Percentiles rank a stretch among this genome's conserved stretches.
These are phyloP conservation scores for Pocillopora meandrina DNA, from an alignment of 92 coral and sea anemone species.

Conservation along the genomic window DNA sequence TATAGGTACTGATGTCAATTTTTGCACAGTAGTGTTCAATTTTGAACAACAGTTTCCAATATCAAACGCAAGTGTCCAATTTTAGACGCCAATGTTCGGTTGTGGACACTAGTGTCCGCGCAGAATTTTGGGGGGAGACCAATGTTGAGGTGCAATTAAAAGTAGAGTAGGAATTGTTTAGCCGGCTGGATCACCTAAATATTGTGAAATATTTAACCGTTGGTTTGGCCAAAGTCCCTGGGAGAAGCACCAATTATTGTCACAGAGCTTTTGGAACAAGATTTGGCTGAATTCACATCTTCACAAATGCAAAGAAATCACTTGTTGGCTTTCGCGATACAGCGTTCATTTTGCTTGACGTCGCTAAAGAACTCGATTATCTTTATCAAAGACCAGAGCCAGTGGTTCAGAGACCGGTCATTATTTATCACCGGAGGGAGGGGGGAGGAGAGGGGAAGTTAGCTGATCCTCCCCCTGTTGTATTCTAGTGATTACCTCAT, in stretches of 20 bases:
- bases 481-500: too few relatives aligned
- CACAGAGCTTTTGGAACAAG: slow-evolving; percentile 47
- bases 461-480: too few relatives aligned
- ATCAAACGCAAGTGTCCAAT: too few relatives aligned
- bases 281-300: slow-evolving; percentile 20
- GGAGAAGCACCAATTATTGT: slow-evolving; percentile 17
- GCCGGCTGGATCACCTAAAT: slow-evolving; percentile 28
- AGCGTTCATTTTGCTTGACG: slow-evolving; percentile 34
- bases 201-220: slow-evolving; percentile 30
- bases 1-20: too few relatives aligned
- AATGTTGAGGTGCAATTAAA: slow-evolving; percentile 12
- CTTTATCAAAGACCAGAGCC: slow-evolving; percentile 30
- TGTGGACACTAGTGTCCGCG: background rate
- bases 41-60: too few relatives aligned
- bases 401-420: slow-evolving; percentile 36
- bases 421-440: too few relatives aligned
- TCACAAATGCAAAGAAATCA: background rate
- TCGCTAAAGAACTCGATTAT: slow-evolving; percentile 35
- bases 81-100: too few relatives aligned
- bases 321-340: slow-evolving; percentile 29
- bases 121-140: slow-evolving; percentile 10
- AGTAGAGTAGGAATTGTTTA: slow-evolving; percentile 35
- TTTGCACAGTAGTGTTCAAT: too few relatives aligned
- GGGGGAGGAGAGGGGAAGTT: too few relatives aligned
- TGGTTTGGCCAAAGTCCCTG: slow-evolving; percentile 23